These are phyloP conservation scores for Conopomorpha cramerella DNA, from an alignment of 1,140 invertebrate genomes.

Conservation along the genomic window DNA sequence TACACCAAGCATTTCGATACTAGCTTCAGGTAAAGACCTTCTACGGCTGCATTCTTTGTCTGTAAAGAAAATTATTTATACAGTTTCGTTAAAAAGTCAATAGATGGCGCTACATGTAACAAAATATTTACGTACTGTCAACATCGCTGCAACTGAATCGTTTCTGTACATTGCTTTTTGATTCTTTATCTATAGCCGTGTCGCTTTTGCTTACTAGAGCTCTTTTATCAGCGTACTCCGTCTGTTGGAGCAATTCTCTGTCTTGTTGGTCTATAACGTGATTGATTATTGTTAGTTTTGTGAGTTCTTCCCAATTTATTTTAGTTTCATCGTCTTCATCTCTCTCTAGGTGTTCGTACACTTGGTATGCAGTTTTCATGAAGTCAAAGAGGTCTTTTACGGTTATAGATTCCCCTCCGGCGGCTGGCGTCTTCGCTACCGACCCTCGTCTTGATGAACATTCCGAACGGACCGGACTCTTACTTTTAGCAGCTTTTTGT, in stretches of 20 bases:
- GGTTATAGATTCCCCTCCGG: slow-evolving; percentile 62
- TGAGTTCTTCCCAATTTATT: slow-evolving; percentile 68
- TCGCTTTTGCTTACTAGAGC: slow-evolving; percentile 37
- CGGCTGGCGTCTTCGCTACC: slow-evolving; percentile 16
- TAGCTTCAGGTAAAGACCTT: slow-evolving; percentile 24
- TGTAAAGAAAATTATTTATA: slow-evolving; percentile 14
- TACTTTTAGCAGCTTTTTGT: too few species aligned
- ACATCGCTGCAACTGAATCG: slow-evolving; percentile 41
- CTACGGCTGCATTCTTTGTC: slow-evolving; percentile 15
- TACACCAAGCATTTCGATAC: slow-evolving; percentile 47
- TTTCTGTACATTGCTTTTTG: slow-evolving; percentile 20
- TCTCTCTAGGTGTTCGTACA: slow-evolving; percentile 66
- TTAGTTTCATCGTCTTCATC: slow-evolving; percentile 60
- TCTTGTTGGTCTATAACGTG: slow-evolving; percentile 49
- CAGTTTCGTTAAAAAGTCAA: not conserved
- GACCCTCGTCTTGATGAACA: slow-evolving; percentile 22
- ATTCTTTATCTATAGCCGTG: slow-evolving; percentile 25
- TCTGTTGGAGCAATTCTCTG: slow-evolving; percentile 34
- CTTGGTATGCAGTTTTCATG: slow-evolving; percentile 72
- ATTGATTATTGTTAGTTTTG: slow-evolving; percentile 46
- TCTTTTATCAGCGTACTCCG: slow-evolving; percentile 25
- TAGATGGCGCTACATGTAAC: not conserved
- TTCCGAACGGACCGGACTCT: slow-evolving; percentile 22
- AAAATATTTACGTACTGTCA: slow-evolving; percentile 20
- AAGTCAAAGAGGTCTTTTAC: slow-evolving; percentile 74